Evolutionary conservation across 2,888 invertebrate genomes (phyloP), one percentile per base, ranked within the genome.

Genomic region (Ptilodon capucinus): DNA sequence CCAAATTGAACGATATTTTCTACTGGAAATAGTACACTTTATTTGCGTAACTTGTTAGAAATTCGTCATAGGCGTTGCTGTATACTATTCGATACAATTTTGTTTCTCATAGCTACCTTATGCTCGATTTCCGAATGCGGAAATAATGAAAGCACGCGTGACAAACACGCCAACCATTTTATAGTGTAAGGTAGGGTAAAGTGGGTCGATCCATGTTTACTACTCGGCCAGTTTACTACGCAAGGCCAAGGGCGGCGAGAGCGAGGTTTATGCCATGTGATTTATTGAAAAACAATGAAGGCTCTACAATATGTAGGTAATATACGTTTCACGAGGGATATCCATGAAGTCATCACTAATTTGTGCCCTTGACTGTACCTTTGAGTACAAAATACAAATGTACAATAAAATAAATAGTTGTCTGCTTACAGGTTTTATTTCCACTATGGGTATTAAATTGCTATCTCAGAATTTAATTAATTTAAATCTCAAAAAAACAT

Each of bases 181-280:
- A 63, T 63, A 50, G 57, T 47, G 32, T 36, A 35, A 51, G 49
- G 51, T 48, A 36, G 44, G 41, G 28, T 41, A 45, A 49, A 51
- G 43, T 51, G 40, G 45, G 40, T 46, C 41, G 47, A 48, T 39
- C 54, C 53, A 54, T 64, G 63, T 64, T 64, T 66, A 66, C 64
- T 57, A 56, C 46, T 51, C n/a, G 18, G 34, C 45, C 23, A 16
- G 14, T 57, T 62, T 64, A 57, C 48, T 53, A 63, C 43, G 28
- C 14, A 42, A 60, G 64, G 57, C 57, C 64, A 66, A 56, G 64
- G 64, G 23, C 47, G 43, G 21, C 17, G 34, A 48, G 39, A 48
- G 40, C 36, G 21, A 19, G 19, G 1, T 11, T 17, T 17, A 11
- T 16, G 14, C 18, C 14, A 36, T 36, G 2, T 38, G 18, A 19